Evolutionary conservation across 2,888 invertebrate species (phyloP).

Genomic region (Anoncus sp.): DNA sequence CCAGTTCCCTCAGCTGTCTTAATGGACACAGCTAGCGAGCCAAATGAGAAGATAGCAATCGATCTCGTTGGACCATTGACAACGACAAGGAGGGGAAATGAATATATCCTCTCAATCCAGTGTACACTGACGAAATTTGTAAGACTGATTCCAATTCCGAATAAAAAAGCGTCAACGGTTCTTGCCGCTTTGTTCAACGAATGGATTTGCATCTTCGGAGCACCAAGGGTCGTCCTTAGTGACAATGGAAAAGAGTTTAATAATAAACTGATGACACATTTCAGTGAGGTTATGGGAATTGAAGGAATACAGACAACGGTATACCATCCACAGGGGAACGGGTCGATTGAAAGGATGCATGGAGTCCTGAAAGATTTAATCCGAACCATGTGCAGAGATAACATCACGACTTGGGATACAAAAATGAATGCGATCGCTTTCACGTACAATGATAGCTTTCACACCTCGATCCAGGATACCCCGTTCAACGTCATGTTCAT

Average conservation of each 20-base stretch:
- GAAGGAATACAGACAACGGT: conserved; percentile 23
- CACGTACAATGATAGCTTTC: conserved; percentile 33
- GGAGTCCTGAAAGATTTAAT: conserved; percentile 36
- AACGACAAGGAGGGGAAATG: conserved; percentile 52
- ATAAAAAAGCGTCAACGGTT: conserved; percentile 64
- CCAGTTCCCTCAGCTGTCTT: conserved; percentile 23
- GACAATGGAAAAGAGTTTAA: conserved; percentile 26
- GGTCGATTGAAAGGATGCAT: conserved; percentile 41
- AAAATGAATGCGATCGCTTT: conserved; percentile 28
- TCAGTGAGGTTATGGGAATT: conserved; percentile 31
- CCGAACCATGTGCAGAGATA: conserved; percentile 26
- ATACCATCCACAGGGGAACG: conserved; percentile 38
- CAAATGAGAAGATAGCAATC: conserved; percentile 36
- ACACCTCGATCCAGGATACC: conserved; percentile 26
- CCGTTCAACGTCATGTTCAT: conserved; percentile 31
- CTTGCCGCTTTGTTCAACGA: conserved; percentile 21
- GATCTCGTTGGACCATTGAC: conserved; percentile 58
- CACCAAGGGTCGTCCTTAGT: conserved; percentile 10
- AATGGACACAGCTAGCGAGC: conserved; percentile 36
- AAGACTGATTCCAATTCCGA: conserved; percentile 63
- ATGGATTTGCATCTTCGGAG: conserved; percentile 43
- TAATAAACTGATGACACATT: conserved; percentile 35
- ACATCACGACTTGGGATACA: conserved; percentile 29
- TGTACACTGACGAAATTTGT: conserved; percentile 56
- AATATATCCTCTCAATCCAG: conserved; percentile 63